Evolutionary conservation across 2,888 invertebrate species (phyloP).

Genomic region (Phyllotreta cruciferae): DNA sequence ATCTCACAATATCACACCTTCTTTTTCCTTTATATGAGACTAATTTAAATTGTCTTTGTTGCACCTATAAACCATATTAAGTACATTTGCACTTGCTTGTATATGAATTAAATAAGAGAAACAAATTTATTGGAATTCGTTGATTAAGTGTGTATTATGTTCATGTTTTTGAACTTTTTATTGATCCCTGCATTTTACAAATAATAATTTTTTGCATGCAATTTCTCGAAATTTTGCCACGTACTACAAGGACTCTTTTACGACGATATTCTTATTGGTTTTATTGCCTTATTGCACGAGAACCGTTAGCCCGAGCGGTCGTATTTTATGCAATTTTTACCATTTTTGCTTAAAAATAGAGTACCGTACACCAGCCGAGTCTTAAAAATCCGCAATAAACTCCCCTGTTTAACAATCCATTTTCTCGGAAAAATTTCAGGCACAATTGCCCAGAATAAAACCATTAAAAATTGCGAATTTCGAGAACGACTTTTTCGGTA

Average conservation of each 20-base stretch:
- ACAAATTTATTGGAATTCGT: no score
- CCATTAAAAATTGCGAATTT: conserved; percentile 30
- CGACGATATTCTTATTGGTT: conserved; percentile 1
- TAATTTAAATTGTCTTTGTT: no score
- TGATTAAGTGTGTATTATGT: no score
- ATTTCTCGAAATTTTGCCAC: no score
- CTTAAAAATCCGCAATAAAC: conserved; percentile 22
- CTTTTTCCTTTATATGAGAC: no score
- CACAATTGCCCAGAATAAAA: conserved; percentile 26
- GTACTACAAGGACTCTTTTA: not conserved
- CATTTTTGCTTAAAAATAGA: conserved; percentile 34
- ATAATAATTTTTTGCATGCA: no score
- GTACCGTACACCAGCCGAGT: conserved; percentile 23
- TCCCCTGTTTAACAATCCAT: not conserved
- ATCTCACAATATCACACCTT: no score
- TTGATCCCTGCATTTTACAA: no score
- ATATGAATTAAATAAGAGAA: no score
- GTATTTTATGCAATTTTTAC: conserved; percentile 37
- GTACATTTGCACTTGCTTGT: no score
- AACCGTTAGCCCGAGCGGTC: conserved; percentile 20
- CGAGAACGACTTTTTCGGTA: conserved; percentile 19
- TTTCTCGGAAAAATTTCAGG: conserved; percentile 24
- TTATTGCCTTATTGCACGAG: conserved; percentile 1
- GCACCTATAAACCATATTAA: no score
- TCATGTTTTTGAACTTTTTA: no score